phyloP scores from a whole-genome alignment of 2,888 invertebrate species.

The Caenorhabditis virilis region DNA sequence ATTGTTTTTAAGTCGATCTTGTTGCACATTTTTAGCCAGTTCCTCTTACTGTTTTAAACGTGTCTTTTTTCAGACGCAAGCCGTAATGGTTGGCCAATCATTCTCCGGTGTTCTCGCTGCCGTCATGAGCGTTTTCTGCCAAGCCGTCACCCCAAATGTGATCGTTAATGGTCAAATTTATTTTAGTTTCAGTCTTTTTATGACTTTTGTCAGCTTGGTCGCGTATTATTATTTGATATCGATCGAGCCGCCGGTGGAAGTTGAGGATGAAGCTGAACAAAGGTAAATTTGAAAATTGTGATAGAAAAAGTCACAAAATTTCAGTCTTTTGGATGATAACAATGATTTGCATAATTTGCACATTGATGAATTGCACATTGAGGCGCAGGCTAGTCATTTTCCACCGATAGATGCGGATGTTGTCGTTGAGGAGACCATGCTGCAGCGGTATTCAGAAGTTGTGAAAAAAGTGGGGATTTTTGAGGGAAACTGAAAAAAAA shows the following conservation, averaged over 20 bases:
- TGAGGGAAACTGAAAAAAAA: too few species aligned
- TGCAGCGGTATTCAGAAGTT: too few species aligned
- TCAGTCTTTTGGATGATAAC: not conserved
- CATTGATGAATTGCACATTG: constrained; percentile 16
- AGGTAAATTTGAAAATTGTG: not conserved
- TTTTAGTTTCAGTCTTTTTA: constrained; percentile 38
- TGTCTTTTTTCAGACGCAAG: constrained; percentile 41
- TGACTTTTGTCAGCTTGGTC: constrained; percentile 41
- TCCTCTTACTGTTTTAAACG: not conserved
- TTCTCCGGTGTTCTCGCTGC: constrained; percentile 46
- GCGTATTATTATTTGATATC: constrained; percentile 36
- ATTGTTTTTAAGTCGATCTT: not conserved
- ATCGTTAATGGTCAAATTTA: constrained; percentile 49
- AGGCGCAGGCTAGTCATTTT: constrained; percentile 16
- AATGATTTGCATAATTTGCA: too few species aligned
- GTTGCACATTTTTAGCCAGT: not conserved
- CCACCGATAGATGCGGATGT: constrained; percentile 21
- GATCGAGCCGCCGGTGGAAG: constrained; percentile 13
- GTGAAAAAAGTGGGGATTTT: not conserved
- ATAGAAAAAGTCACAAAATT: not conserved
- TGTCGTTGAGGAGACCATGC: not conserved
- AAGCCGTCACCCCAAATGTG: constrained; percentile 43
- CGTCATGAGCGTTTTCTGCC: constrained; percentile 28
- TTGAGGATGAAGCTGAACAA: constrained; percentile 5
- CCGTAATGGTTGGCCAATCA: constrained; percentile 52